These are phyloP conservation scores for Euphonia xanthogaster DNA, from an alignment of 2,797 vertebrate genomes.

Conservation along the genomic window DNA sequence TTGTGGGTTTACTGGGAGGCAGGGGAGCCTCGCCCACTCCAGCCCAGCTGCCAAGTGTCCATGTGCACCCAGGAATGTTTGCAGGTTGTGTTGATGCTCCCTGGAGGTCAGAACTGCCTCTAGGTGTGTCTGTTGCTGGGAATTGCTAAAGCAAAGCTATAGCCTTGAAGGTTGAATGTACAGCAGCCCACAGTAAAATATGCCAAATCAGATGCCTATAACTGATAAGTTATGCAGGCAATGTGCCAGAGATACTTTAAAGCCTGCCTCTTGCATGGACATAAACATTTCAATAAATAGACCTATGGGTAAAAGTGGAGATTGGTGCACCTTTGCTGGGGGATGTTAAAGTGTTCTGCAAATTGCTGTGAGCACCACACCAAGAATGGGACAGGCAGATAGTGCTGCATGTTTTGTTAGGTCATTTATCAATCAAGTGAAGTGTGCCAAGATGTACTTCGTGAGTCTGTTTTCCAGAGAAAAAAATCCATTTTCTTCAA, in stretches of 20 bases:
- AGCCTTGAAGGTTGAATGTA: not conserved
- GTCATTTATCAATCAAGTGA: not conserved
- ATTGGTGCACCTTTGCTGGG: not conserved
- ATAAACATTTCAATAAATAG: not conserved
- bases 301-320: not conserved
- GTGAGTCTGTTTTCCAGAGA: not conserved
- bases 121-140: fast-evolving
- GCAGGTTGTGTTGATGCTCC: not conserved
- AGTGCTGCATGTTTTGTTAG: not conserved
- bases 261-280: not conserved
- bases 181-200: not conserved
- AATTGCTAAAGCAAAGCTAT: not conserved
- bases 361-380: not conserved
- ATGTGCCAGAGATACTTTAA: not conserved
- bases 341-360: not conserved
- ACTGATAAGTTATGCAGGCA: not conserved
- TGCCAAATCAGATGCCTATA: not conserved
- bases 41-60: not conserved
- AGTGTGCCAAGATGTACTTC: not conserved
- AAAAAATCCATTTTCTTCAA: slow-evolving; percentile 31
- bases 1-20: not conserved
- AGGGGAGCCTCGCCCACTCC: not conserved
- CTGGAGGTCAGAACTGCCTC: not conserved
- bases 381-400: not conserved
- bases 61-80: not conserved